phyloP scores from a whole-genome alignment of 2,113 vertebrate genomes.

The Equus przewalskii region DNA sequence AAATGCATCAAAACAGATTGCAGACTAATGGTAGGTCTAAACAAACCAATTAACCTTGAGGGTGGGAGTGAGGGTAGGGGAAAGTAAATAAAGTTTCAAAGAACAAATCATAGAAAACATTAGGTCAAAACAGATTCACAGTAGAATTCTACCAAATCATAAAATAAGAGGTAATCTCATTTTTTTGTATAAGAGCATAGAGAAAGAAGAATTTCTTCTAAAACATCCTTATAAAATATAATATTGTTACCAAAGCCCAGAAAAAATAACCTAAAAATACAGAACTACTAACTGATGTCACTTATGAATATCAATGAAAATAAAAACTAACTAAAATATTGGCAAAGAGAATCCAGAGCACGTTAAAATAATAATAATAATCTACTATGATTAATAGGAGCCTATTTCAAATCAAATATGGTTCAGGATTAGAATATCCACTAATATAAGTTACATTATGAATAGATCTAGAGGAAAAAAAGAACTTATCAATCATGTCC shows the following conservation, averaged over 20 bases:
- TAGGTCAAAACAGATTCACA: not conserved
- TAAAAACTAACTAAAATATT: constrained; percentile 25
- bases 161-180: not conserved
- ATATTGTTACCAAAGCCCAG: not conserved
- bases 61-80: not conserved
- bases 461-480: constrained; percentile 12
- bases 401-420: not conserved
- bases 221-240: not conserved
- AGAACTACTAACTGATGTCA: not conserved
- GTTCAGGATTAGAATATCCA: not conserved
- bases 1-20: not conserved
- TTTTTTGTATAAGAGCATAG: not conserved
- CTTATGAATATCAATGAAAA: not conserved
- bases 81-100: not conserved
- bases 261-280: not conserved
- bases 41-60: not conserved
- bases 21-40: not conserved
- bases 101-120: not conserved
- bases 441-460: not conserved
- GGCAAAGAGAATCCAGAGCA: constrained; percentile 8
- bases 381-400: not conserved
- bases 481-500: not conserved
- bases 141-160: not conserved
- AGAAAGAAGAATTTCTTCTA: not conserved
- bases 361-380: not conserved